Evolutionary conservation across 2,888 invertebrate species (phyloP).

Genomic region (Seladonia tumulorum): DNA sequence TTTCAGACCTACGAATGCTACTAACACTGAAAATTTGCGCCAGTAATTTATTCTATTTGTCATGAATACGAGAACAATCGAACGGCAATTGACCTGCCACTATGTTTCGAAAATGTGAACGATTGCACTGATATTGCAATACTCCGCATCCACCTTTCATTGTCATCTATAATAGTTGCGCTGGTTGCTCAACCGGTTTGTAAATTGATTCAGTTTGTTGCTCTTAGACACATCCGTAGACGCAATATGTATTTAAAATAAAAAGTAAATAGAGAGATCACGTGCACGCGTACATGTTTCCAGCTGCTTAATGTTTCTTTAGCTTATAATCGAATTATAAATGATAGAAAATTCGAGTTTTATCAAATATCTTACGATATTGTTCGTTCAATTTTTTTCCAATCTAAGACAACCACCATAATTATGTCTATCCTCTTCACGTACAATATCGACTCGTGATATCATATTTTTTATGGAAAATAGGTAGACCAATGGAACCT

Average conservation of each 20-base stretch:
- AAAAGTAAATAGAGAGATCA: background rate
- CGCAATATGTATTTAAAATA: background rate
- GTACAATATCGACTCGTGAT: too few relatives aligned
- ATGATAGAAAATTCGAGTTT: too few relatives aligned
- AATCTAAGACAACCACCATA: too few relatives aligned
- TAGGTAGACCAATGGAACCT: too few relatives aligned
- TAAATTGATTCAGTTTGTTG: background rate
- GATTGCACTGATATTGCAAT: background rate
- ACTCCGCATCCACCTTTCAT: background rate
- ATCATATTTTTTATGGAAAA: too few relatives aligned
- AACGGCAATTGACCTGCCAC: background rate
- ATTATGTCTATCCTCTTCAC: too few relatives aligned
- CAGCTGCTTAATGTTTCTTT: too few relatives aligned
- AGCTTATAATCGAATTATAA: too few relatives aligned
- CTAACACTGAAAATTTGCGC: too few relatives aligned
- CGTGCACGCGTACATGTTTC: background rate
- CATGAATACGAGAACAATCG: background rate
- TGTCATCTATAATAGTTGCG: background rate
- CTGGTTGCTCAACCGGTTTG: background rate
- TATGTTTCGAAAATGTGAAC: background rate
- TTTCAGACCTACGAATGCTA: too few relatives aligned
- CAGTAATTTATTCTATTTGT: background rate
- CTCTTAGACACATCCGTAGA: background rate
- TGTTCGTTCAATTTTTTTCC: too few relatives aligned
- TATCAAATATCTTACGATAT: too few relatives aligned